A percentile compares a stretch with the other conserved stretches of the same genome.
These are phyloP conservation scores for Acrocephalus kingi DNA, from an alignment of 2,113 vertebrate species.

Conservation along the genomic window DNA sequence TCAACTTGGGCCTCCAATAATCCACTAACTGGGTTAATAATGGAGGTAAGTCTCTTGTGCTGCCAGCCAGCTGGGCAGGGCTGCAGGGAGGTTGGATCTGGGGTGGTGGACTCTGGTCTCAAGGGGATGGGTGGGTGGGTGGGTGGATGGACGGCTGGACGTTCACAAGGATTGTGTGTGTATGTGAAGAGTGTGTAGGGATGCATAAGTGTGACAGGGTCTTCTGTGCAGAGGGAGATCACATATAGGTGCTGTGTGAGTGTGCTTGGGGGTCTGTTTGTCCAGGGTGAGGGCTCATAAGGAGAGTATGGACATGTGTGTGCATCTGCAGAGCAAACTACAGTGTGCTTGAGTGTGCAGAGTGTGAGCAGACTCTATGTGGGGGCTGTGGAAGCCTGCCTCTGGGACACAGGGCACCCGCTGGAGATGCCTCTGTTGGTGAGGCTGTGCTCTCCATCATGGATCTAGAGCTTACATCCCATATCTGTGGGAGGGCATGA, in stretches of 20 bases:
- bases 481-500: fast-evolving
- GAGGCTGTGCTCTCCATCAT: fast-evolving
- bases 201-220: fast-evolving
- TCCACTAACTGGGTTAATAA: neutral
- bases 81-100: fast-evolving
- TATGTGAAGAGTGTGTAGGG: too few species aligned
- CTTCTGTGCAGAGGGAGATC: neutral
- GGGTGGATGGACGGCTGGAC: neutral
- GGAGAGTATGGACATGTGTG: fast-evolving
- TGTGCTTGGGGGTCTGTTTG: neutral
- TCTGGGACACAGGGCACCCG: neutral
- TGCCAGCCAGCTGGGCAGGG: neutral
- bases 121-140: neutral
- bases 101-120: neutral
- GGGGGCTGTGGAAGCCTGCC: neutral
- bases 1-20: neutral
- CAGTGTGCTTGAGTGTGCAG: neutral
- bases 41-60: neutral
- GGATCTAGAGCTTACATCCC: fast-evolving
- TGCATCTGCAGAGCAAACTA: neutral
- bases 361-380: fast-evolving
- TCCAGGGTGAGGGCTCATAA: neutral
- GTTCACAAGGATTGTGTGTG: neutral
- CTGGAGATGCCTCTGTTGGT: fast-evolving
- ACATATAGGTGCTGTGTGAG: fast-evolving